Percentiles rank a stretch among this genome's conserved stretches.
Conservation (phyloP, 2,888 invertebrate genomes). For the Tethea ocularis region DNA sequence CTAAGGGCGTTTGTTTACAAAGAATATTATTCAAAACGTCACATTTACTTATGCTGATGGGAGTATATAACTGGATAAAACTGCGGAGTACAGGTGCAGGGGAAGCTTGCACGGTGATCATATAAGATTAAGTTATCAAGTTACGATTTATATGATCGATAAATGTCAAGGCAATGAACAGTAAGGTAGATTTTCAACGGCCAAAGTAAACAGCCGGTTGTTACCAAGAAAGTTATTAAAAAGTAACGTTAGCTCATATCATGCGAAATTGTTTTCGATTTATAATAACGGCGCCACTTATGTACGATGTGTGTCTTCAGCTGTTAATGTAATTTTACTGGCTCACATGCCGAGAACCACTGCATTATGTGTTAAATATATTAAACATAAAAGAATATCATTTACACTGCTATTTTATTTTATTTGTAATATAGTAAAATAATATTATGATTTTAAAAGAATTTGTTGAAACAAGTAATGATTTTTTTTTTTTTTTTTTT, state of each 20-base stretch:
- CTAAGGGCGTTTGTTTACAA: conserved; percentile 26
- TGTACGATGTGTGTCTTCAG: conserved; percentile 28
- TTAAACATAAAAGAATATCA: background rate
- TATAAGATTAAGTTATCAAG: conserved; percentile 65
- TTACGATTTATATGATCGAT: conserved; percentile 61
- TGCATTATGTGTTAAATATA: background rate
- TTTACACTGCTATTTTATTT: background rate
- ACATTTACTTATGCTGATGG: conserved; percentile 34
- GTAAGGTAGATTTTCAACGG: conserved; percentile 32
- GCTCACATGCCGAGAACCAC: background rate
- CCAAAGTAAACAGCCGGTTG: conserved; percentile 37
- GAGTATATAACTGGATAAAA: conserved; percentile 10
- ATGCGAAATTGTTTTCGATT: conserved; percentile 43
- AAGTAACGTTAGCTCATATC: conserved; percentile 44
- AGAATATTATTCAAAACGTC: conserved; percentile 34
- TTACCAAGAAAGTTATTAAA: conserved; percentile 52
- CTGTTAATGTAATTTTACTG: conserved; percentile 19
- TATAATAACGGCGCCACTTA: conserved; percentile 43
- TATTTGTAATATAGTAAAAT: background rate
- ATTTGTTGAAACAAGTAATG: background rate
- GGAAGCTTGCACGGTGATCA: conserved; percentile 37
- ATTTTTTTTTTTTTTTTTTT: too few species aligned
- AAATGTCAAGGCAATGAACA: conserved; percentile 48
- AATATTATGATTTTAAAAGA: background rate
- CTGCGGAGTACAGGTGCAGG: conserved; percentile 32